Evolutionary conservation across 2,888 invertebrate species (phyloP), one percentile per base, ranked within the genome.

Genomic region (Chloroclysta siterata): DNA sequence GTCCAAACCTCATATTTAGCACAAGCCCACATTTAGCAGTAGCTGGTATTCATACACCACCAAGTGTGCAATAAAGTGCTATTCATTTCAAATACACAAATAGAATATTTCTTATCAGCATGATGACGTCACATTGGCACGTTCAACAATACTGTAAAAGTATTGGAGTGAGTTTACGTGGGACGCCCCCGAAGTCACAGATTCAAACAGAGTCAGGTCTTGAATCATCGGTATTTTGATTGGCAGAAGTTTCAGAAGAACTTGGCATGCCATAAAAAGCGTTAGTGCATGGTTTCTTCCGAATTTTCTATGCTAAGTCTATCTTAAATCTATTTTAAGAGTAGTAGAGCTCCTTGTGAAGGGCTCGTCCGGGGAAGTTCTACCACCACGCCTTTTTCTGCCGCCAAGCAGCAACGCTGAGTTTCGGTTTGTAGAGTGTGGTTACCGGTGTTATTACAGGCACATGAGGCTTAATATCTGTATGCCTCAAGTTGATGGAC

Each of bases 111-210:
- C 39, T 48, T 47, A 48, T 56, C 47, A 48, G 22, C 5, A 22
- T 44, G 6, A 48, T 52, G 46, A 53, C 59, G 59, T 46, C 36
- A 39, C 14, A 22, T 59, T 59, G 59, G 59, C 59, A 59, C 33
- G 14, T 0, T 11, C 44, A 22, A 14, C 52, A 58, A 52, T 52
- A 33, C 58, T 58, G n/a, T 58, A 58, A 22, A 59, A 53, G 59
- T 46, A 59, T 46, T 50, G 58, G 33, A 53, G 46, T 17, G 14
- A 29, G n/a, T 41, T 13, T 50, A 42, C 41, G 55, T 56, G 48
- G 56, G 56, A 48, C 58, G 51, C 11, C 51, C n/a, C 51, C 33
- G 6, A 15, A 14, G 17, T 1, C 58, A 42, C 50, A 52, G 58
- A 52, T 4, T 42, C 51, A n/a, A 29, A n/a, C 11, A 42, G 13